These are phyloP conservation scores for Trochalopteron elliotii DNA, from an alignment of 2,113 vertebrate species.

Conservation along the genomic window DNA sequence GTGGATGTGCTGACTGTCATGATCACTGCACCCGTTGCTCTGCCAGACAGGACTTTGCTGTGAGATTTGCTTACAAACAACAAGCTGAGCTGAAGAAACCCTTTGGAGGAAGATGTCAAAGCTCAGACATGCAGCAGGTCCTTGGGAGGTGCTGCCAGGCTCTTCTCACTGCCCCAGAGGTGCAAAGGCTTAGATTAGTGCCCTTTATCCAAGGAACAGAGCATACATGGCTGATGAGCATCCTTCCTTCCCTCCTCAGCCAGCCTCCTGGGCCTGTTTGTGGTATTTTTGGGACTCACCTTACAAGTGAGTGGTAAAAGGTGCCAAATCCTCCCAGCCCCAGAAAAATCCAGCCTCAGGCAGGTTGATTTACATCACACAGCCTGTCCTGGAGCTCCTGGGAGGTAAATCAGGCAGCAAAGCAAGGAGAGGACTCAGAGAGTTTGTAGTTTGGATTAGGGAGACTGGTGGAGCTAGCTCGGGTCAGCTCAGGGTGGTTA, in stretches of 20 bases:
- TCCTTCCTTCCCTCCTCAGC: background rate
- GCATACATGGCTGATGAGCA: background rate
- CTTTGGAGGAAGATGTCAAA: background rate
- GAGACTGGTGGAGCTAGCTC: background rate
- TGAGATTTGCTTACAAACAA: background rate
- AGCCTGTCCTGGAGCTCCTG: background rate
- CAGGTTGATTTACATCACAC: background rate
- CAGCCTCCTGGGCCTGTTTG: background rate
- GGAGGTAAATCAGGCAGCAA: background rate
- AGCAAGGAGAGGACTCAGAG: background rate
- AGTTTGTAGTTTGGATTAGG: background rate
- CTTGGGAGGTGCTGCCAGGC: background rate
- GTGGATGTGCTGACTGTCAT: accelerated
- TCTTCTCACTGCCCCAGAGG: background rate
- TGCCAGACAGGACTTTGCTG: background rate
- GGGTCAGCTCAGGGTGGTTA: background rate
- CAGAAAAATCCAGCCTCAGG: background rate
- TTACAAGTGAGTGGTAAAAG: background rate
- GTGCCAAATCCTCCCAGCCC: background rate
- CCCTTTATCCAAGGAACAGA: background rate
- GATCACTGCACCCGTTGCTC: background rate
- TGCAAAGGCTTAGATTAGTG: background rate
- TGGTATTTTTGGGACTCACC: background rate
- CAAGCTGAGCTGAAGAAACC: background rate
- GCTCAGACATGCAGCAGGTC: background rate